phyloP scores from a whole-genome alignment of 1,140 invertebrate genomes.

The Vanessa atalanta region DNA sequence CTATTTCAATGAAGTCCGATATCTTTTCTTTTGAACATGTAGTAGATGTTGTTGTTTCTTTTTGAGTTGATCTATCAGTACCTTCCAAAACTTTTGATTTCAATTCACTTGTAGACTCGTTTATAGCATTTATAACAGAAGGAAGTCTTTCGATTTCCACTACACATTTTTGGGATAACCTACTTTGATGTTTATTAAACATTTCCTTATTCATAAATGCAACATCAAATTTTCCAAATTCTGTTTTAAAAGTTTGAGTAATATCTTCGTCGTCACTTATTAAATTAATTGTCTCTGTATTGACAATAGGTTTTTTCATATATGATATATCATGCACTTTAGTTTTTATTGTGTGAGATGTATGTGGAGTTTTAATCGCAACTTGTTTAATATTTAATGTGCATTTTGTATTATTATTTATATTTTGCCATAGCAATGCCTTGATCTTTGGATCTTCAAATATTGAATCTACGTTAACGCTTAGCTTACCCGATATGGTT shows the following conservation, averaged over 20 bases:
- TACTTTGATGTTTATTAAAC: conserved; percentile 56
- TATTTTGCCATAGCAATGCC: conserved; percentile 48
- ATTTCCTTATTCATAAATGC: conserved; percentile 36
- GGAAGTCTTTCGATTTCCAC: conserved; percentile 44
- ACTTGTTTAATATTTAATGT: conserved; percentile 65
- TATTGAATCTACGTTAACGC: conserved; percentile 53
- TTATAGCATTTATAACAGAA: conserved; percentile 7
- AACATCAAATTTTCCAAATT: conserved; percentile 58
- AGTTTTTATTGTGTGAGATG: conserved; percentile 28
- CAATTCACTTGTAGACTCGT: not conserved
- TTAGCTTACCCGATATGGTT: conserved; percentile 56
- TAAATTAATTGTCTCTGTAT: conserved; percentile 62
- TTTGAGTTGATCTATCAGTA: not conserved
- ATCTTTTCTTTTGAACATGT: conserved; percentile 14
- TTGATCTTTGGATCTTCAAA: conserved; percentile 56
- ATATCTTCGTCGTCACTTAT: conserved; percentile 70
- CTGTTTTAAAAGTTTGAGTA: conserved; percentile 47
- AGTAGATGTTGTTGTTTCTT: not conserved
- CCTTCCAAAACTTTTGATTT: not conserved
- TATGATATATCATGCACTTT: conserved; percentile 29
- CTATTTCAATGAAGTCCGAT: conserved; percentile 46
- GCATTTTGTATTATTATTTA: conserved; percentile 49
- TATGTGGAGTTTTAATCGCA: conserved; percentile 20
- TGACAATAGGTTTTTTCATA: conserved; percentile 8
- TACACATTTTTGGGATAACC: conserved; percentile 51